A percentile compares a stretch with the other conserved stretches of the same genome.
These are phyloP conservation scores for Apodemia mormo DNA, from an alignment of 2,888 invertebrate species.

Conservation along the genomic window DNA sequence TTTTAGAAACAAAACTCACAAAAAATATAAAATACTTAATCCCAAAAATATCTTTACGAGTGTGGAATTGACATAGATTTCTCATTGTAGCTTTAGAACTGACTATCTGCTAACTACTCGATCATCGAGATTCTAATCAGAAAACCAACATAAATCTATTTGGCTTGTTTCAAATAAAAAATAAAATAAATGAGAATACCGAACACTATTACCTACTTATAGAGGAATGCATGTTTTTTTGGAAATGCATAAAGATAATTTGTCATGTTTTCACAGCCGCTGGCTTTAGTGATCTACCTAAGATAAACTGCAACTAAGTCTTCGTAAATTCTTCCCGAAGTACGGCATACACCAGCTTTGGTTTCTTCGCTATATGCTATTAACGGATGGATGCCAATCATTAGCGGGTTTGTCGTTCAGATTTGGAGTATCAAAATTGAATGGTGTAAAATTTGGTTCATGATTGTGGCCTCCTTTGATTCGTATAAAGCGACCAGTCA, in stretches of 20 bases:
- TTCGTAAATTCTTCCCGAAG: constrained; percentile 9
- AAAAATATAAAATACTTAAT: too few relatives aligned
- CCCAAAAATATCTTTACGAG: too few relatives aligned
- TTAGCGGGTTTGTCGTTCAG: constrained; percentile 43
- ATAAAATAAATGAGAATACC: neutral
- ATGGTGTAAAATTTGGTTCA: constrained; percentile 65
- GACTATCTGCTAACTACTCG: neutral
- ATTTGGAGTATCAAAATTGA: constrained; percentile 60
- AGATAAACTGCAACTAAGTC: constrained; percentile 4
- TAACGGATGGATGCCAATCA: constrained; percentile 42
- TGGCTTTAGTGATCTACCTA: neutral
- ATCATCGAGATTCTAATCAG: neutral
- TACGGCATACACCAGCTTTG: constrained; percentile 15
- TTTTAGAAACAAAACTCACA: too few relatives aligned
- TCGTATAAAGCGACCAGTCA: constrained; percentile 67
- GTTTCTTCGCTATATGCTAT: constrained; percentile 31
- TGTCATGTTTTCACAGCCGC: constrained; percentile 10
- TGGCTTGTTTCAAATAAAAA: neutral
- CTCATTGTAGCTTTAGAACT: too few relatives aligned
- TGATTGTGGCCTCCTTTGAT: constrained; percentile 69
- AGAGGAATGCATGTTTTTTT: constrained; percentile 9
- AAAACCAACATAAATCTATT: neutral
- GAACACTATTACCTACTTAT: neutral
- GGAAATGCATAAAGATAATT: neutral
- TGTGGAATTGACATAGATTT: too few relatives aligned